Evolutionary conservation across 2,797 vertebrate species (phyloP).

Genomic region (Chlorospingus flavigularis): DNA sequence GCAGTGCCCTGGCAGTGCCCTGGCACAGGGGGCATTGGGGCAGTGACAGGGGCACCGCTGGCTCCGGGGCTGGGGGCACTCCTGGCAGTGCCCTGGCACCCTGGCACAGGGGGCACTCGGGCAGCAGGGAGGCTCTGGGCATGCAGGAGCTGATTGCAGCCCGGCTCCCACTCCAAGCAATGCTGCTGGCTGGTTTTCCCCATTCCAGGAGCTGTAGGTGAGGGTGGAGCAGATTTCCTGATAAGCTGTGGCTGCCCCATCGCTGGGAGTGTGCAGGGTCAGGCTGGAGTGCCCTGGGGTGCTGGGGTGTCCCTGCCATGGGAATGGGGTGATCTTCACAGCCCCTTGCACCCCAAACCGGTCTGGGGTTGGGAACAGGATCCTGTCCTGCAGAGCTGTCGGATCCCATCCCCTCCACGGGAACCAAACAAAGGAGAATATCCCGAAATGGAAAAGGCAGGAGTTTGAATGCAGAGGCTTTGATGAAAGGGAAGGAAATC

Average conservation of each 20-base stretch:
- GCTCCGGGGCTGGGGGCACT: too few species aligned
- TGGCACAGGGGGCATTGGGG: background rate
- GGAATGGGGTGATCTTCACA: background rate
- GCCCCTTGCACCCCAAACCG: background rate
- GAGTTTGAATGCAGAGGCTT: background rate
- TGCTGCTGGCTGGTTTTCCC: too few species aligned
- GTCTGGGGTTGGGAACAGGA: fast-evolving
- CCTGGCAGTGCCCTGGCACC: too few species aligned
- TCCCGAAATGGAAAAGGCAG: background rate
- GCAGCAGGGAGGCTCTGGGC: too few species aligned
- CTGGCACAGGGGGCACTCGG: too few species aligned
- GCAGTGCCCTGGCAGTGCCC: too few species aligned
- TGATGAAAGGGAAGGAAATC: background rate
- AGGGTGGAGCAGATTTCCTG: fast-evolving
- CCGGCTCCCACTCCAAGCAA: too few species aligned
- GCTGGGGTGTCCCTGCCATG: background rate
- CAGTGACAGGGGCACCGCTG: too few species aligned
- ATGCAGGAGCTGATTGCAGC: too few species aligned
- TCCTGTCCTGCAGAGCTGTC: background rate
- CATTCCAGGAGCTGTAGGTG: background rate
- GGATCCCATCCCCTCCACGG: background rate
- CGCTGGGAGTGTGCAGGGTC: background rate
- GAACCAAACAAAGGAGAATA: background rate
- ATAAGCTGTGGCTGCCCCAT: fast-evolving
- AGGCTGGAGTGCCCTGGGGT: fast-evolving